Percentiles rank a stretch among this genome's conserved stretches.
Conservation (phyloP, 2,888 invertebrate species). For the Drosophila emarginata region DNA sequence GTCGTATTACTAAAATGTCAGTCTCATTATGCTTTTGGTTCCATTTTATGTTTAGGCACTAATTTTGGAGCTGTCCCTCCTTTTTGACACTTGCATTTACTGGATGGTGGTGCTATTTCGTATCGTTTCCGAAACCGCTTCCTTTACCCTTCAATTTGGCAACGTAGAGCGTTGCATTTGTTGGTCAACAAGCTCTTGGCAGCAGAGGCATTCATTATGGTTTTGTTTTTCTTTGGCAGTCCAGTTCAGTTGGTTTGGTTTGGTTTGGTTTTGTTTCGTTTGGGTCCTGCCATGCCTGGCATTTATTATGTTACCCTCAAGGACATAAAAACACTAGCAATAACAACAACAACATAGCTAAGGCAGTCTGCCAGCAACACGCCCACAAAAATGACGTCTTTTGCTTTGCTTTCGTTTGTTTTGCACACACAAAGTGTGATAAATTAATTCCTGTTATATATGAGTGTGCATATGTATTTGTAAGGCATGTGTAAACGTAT, state of each 20-base stretch:
- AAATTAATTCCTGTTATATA: conserved; percentile 35
- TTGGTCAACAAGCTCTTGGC: conserved; percentile 50
- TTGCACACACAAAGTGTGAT: conserved; percentile 44
- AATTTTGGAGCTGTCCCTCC: neutral
- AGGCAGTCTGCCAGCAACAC: conserved; percentile 31
- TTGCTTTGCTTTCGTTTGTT: conserved; percentile 28
- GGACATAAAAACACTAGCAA: conserved; percentile 27
- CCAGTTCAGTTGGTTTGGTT: conserved; percentile 1
- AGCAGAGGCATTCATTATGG: conserved; percentile 44
- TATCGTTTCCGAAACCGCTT: neutral
- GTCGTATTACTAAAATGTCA: neutral
- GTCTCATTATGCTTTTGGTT: conserved; percentile 1
- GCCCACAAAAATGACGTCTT: conserved; percentile 37
- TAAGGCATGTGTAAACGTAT: conserved; percentile 11
- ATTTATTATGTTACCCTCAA: conserved; percentile 47
- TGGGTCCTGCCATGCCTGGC: conserved; percentile 30
- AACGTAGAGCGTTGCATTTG: conserved; percentile 23
- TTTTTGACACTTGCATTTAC: neutral
- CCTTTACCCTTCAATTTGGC: conserved; percentile 7
- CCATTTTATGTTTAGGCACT: neutral
- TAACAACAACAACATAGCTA: conserved; percentile 16
- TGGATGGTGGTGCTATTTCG: neutral
- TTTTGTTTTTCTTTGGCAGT: conserved; percentile 39
- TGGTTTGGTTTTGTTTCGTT: conserved; percentile 12
- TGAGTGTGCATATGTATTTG: neutral